These are phyloP conservation scores for Rhadina sibilatrix DNA, from an alignment of 2,113 vertebrate genomes.

Conservation along the genomic window DNA sequence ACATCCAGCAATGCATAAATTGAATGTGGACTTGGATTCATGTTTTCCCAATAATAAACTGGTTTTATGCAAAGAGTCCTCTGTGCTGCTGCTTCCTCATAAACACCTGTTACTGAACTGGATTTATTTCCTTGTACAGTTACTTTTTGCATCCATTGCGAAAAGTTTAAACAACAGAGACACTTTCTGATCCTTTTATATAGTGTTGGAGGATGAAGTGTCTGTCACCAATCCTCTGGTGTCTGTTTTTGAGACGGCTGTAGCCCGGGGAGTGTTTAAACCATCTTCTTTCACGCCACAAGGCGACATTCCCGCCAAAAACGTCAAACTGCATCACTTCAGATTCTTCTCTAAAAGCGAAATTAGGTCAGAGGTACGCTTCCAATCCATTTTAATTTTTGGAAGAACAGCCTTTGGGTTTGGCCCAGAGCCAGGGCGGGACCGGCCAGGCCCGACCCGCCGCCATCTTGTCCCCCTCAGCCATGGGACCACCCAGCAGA, in stretches of 20 bases:
- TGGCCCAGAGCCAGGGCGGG: not conserved
- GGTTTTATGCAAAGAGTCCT: not conserved
- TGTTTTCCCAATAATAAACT: not conserved
- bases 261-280: not conserved
- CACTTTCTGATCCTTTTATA: not conserved
- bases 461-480: not conserved
- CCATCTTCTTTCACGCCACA: not conserved
- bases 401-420: no score
- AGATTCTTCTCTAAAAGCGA: not conserved
- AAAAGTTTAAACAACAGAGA: not conserved
- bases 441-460: accelerated
- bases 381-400: accelerated
- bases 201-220: not conserved
- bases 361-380: not conserved
- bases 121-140: not conserved
- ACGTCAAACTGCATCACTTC: not conserved
- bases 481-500: no score
- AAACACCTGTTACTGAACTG: not conserved
- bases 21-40: not conserved
- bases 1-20: not conserved
- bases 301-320: not conserved
- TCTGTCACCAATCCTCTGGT: not conserved
- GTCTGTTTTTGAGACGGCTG: not conserved
- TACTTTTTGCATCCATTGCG: accelerated
- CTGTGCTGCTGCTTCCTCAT: not conserved